Base-by-base conservation (phyloP, 2,888 invertebrate genomes). In the Macaria notata region DNA sequence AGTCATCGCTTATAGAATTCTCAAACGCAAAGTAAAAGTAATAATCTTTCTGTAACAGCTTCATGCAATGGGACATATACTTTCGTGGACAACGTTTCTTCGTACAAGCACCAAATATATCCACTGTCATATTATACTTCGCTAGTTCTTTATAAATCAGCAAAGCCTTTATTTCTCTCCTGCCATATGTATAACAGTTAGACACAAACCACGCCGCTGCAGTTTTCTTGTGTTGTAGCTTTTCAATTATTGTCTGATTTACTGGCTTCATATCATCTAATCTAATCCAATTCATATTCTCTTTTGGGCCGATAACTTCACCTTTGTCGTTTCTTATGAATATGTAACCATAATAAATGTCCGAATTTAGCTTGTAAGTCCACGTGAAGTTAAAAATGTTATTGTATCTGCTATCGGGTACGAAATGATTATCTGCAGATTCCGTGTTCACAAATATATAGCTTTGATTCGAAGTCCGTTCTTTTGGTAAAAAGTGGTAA, bases 381-480 rank as follows among this genome's bases (percentile, higher is more conserved):
- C 84, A 87, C 0, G 87, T 86, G 83, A 84, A 84, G 39, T 88
- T 84, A 46, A 83, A 85, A 33, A 68, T 79, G 4, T 70, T 64
- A 36, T 84, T 68, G 3, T 71, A 73, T 38, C 47, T 62, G 3
- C 65, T 54, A 0, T 75, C 60, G 46, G 76, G 76, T 0, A 73
- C 61, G 0, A 78, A 82, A 43, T 80, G 71, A 7, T 73, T 74
- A 36, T 36, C 33, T 3, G 81, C 62, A 0, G 85, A 83, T 66
- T 84, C 84, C 46, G 75, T 76, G 3, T 66, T 73, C 0, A 72
- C 75, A 55, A 79, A 83, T 0, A 79, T 73, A 46, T 75, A 86
- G 60, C 77, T 82, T 49, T 86, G 86, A 31, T 75, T 65, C 1
- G 66, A 59, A 0, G 71, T 71, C 33, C 88, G 73, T 8, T 53